Conservation (phyloP, 2,113 vertebrate species). For the Pterophyllum scalare region DNA sequence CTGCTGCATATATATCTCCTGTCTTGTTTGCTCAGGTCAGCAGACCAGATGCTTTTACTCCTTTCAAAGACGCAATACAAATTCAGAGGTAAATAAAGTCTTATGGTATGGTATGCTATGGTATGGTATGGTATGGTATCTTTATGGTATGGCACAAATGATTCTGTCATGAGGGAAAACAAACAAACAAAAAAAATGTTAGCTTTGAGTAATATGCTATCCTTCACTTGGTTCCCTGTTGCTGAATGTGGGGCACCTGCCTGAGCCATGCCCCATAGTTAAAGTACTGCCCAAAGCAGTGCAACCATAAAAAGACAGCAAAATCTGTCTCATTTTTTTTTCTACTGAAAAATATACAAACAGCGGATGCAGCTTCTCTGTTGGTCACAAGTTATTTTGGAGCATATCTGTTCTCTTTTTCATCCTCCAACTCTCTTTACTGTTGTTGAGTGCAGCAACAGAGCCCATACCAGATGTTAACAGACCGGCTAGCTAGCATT, state of each 20-base stretch:
- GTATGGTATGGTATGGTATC: too few relatives aligned
- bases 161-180: not conserved
- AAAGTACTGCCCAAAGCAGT: not conserved
- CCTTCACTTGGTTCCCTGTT: not conserved
- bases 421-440: not conserved
- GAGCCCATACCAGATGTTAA: not conserved
- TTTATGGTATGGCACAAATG: too few relatives aligned
- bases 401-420: not conserved
- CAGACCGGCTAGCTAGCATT: not conserved
- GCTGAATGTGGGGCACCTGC: not conserved
- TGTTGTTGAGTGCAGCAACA: not conserved
- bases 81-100: too few relatives aligned
- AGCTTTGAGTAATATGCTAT: not conserved
- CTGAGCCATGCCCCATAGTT: not conserved
- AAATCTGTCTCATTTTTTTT: not conserved
- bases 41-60: too few relatives aligned
- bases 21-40: too few relatives aligned
- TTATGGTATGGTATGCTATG: too few relatives aligned
- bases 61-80: too few relatives aligned
- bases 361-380: not conserved
- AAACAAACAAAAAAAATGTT: not conserved
- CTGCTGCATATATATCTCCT: too few relatives aligned
- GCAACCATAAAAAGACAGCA: not conserved
- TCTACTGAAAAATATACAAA: not conserved
- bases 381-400: conserved; percentile 1